Conservation (phyloP, 2,797 vertebrate genomes). For the Tapirus indicus region DNA sequence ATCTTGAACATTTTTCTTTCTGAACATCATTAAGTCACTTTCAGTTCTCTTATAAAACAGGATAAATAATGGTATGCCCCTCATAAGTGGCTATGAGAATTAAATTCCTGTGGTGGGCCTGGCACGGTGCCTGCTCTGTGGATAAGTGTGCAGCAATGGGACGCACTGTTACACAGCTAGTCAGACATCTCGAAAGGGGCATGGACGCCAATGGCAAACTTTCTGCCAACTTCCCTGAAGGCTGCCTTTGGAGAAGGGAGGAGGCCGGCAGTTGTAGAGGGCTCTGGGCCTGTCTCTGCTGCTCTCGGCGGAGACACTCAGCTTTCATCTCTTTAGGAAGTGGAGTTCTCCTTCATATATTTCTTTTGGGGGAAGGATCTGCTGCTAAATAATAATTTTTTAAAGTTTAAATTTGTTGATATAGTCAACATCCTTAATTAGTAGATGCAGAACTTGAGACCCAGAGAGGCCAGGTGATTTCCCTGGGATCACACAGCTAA, state of each 20-base stretch:
- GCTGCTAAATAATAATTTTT: neutral
- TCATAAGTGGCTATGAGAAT: neutral
- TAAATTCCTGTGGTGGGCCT: rapidly evolving
- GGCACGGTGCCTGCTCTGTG: neutral
- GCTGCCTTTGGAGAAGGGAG: too few relatives aligned
- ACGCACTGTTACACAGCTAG: neutral
- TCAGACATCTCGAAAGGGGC: neutral
- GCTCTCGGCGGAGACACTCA: neutral
- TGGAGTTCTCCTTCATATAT: neutral
- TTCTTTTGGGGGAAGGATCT: neutral
- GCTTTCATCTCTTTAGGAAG: neutral
- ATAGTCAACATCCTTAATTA: neutral
- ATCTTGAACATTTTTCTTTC: neutral
- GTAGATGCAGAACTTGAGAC: neutral
- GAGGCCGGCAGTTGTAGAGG: rapidly evolving
- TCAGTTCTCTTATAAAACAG: neutral
- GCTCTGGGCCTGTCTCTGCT: neutral
- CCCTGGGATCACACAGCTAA: neutral
- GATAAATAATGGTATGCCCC: rapidly evolving
- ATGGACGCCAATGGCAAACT: neutral
- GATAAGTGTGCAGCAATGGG: neutral
- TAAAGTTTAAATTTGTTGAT: neutral
- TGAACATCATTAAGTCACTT: neutral
- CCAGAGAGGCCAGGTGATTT: neutral
- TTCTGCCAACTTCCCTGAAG: neutral